Evolutionary conservation across 2,888 invertebrate genomes (phyloP).

Genomic region (Lymantria dispar): DNA sequence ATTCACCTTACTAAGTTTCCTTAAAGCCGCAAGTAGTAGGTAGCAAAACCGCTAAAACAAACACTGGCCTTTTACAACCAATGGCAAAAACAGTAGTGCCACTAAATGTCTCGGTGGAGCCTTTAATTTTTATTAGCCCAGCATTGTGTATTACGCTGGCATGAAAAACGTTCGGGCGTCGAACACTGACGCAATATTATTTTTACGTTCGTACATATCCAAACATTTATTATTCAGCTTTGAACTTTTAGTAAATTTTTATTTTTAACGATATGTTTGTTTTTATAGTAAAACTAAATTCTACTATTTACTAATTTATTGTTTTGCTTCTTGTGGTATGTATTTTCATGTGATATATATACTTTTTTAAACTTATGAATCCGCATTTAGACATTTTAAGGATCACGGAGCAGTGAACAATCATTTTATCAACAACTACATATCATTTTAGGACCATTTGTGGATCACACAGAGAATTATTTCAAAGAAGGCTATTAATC

Average conservation of each 20-base stretch:
- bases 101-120: constrained; percentile 48
- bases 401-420: no score
- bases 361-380: not conserved
- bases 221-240: not conserved
- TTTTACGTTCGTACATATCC: constrained; percentile 1
- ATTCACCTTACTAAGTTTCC: constrained; percentile 20
- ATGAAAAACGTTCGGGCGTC: constrained; percentile 27
- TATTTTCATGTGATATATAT: not conserved
- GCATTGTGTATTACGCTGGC: constrained; percentile 33
- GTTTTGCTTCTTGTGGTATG: not conserved
- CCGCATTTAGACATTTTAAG: no score
- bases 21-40: constrained; percentile 24
- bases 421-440: no score
- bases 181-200: constrained; percentile 11
- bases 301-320: not conserved
- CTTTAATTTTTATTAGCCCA: constrained; percentile 51
- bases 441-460: no score
- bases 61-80: constrained; percentile 30
- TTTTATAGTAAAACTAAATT: not conserved
- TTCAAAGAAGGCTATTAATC: no score
- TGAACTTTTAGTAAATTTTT: not conserved
- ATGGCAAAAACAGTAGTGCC: constrained; percentile 31
- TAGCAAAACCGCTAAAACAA: constrained; percentile 27
- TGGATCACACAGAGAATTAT: no score
- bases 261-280: not conserved